Evolutionary conservation across 1,140 invertebrate species (phyloP).

Genomic region (Tigriopus japonicus): DNA sequence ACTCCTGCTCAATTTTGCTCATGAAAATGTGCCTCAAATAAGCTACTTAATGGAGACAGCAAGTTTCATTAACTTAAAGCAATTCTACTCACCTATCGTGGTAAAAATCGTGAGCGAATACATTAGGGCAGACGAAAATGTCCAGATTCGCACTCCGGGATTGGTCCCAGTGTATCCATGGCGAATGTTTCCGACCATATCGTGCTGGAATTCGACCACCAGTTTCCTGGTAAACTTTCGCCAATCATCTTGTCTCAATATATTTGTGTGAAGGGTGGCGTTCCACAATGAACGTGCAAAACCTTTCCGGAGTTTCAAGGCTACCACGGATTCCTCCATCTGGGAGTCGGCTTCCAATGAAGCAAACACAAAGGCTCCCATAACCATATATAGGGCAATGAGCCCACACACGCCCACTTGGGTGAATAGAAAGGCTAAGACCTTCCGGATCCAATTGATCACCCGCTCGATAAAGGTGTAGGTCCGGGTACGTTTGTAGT

Average conservation of each 20-base stretch:
- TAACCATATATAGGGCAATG: constrained; percentile 17
- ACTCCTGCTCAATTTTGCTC: too few species aligned
- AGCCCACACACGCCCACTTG: constrained; percentile 19
- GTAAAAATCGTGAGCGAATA: constrained; percentile 19
- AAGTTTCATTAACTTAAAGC: too few species aligned
- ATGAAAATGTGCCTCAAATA: too few species aligned
- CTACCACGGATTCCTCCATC: constrained; percentile 11
- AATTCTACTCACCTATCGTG: constrained; percentile 16
- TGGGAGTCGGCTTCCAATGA: constrained; percentile 15
- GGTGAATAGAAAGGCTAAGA: constrained; percentile 12
- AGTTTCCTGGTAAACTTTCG: background rate
- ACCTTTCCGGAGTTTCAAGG: background rate
- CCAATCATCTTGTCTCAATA: constrained; percentile 16
- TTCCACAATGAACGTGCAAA: constrained; percentile 16
- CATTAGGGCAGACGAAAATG: constrained; percentile 17
- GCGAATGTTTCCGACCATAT: constrained; percentile 8
- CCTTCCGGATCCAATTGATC: background rate
- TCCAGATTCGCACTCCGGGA: constrained; percentile 18
- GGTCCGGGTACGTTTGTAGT: constrained; percentile 6
- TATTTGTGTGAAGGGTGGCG: constrained; percentile 16
- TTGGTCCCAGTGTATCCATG: constrained; percentile 13
- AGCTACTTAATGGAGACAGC: too few species aligned
- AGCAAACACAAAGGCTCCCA: constrained; percentile 18
- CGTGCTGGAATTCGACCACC: background rate
- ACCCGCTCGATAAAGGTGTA: constrained; percentile 3